A percentile compares a stretch with the other conserved stretches of the same genome.
These are phyloP conservation scores for Chloroclysta siterata DNA, from an alignment of 2,888 invertebrate genomes.

Conservation along the genomic window DNA sequence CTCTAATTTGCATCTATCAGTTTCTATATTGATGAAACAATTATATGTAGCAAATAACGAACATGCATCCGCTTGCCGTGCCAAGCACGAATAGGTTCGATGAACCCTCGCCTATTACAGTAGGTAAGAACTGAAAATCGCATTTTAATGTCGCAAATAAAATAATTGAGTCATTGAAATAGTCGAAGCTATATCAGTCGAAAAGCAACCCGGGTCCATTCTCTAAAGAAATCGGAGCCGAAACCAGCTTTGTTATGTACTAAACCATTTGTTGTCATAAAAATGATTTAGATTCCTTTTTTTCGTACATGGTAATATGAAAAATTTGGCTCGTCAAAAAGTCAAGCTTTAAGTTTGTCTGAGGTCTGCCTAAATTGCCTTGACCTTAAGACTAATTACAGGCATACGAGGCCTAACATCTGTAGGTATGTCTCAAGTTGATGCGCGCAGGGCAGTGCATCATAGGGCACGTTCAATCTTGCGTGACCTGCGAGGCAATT, in stretches of 20 bases:
- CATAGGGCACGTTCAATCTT: no score
- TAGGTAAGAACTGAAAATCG: slow-evolving; percentile 9
- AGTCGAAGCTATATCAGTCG: background rate
- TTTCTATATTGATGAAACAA: slow-evolving; percentile 24
- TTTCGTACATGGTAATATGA: background rate
- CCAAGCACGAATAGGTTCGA: slow-evolving; percentile 14
- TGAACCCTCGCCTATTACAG: slow-evolving; percentile 10
- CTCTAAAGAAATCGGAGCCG: background rate
- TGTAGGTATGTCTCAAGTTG: no score
- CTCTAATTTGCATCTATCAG: slow-evolving; percentile 13
- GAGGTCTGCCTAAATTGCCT: no score
- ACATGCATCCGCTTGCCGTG: slow-evolving; percentile 41
- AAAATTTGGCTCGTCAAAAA: no score
- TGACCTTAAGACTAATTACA: no score
- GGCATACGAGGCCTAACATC: no score
- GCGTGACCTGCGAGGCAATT: no score
- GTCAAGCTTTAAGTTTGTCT: no score
- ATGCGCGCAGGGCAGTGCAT: no score
- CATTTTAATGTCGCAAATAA: slow-evolving; percentile 16
- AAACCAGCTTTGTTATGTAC: background rate
- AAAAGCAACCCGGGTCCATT: background rate
- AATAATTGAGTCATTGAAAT: slow-evolving; percentile 18
- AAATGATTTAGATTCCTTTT: background rate
- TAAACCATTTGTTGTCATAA: background rate
- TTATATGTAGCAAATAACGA: slow-evolving; percentile 18